A percentile compares a stretch with the other conserved stretches of the same genome.
Conservation (phyloP, 30 jellyfish, hydroid and myxozoan genomes). For the Hydra vulgaris region DNA sequence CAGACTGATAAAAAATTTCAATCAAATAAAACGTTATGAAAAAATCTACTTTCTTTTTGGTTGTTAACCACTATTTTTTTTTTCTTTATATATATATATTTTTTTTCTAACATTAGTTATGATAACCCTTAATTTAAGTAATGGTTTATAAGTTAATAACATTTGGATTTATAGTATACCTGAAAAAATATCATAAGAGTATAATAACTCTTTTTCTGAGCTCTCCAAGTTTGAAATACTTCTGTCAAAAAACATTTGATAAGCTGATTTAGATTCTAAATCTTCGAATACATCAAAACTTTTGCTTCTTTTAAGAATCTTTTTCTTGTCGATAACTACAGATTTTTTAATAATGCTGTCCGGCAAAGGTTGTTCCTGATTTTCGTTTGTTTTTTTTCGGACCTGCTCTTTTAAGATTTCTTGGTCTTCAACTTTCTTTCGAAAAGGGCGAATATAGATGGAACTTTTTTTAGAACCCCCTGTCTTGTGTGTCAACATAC, state of each 20-base stretch:
- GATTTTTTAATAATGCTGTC: slow-evolving; percentile 27
- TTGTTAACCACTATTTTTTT: too few relatives aligned
- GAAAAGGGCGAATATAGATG: slow-evolving; percentile 1
- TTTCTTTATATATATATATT: too few relatives aligned
- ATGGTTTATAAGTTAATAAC: too few relatives aligned
- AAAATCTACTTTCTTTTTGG: too few relatives aligned
- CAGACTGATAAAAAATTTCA: too few relatives aligned
- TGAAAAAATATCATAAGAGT: neutral
- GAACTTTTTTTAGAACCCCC: neutral
- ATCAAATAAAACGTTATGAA: too few relatives aligned
- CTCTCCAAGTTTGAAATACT: neutral
- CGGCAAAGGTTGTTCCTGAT: neutral
- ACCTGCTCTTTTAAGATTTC: slow-evolving; percentile 19
- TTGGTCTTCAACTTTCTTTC: slow-evolving; percentile 19
- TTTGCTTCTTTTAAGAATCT: neutral
- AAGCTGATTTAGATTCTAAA: neutral
- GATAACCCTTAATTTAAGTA: too few relatives aligned
- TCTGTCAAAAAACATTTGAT: neutral
- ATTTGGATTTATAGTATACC: neutral
- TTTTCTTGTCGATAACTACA: slow-evolving; percentile 11
- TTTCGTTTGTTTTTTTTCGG: slow-evolving; percentile 15
- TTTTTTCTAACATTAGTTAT: too few relatives aligned
- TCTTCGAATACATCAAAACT: slow-evolving; percentile 2
- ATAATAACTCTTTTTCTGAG: neutral
- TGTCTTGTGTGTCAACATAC: neutral